Evolutionary conservation across 2,113 vertebrate genomes (phyloP), one percentile per base, ranked within the genome.

Genomic region (Gasterosteus aculeatus): DNA sequence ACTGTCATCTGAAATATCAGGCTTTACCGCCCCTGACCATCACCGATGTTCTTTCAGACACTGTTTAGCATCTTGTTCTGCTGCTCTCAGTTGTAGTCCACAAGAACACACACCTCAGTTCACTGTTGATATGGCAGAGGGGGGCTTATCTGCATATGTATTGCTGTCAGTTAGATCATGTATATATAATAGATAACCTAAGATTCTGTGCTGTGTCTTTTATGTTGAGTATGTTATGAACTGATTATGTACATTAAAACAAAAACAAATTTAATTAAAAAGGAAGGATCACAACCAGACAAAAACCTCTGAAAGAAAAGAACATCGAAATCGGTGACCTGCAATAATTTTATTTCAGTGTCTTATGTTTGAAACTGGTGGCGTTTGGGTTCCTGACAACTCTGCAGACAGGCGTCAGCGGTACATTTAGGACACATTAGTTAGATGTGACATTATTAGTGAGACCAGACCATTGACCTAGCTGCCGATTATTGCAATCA

Each of bases 131-230:
- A 38, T 33, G 59, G 64, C 85, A 82, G 81, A 64, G 76, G 68
- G 59, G 57, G 54, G 67, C 41, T 88, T 85, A 83, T 84, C 58
- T 81, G 72, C 88, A 88, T 90, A 88, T 86, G 86, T 92, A 86
- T 90, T 69, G 87, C 89, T 92, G 87, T 94, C 81, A 71, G 74
- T 91, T 94, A 91, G 88, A 87, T 91, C 35, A 89, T 94, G 93
- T 95, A 93, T 91, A 94, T 93, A 94, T 49, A 86, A 88, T 91
- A 91, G 87, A 68, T 69, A 92, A 85, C 91, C 82, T 84, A 90
- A 88, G 84, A 82, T 89, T n/a, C 89, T n/a, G 92, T 93, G 86
- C 84, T 88, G 93, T 94, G 93, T 94, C 90, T 80, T 93, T 94
- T 93, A 87, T 91, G 88, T 94, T 91, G 70, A 91, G 90, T 93